phyloP scores from a whole-genome alignment of 2,888 invertebrate species.

The Hedya salicella region DNA sequence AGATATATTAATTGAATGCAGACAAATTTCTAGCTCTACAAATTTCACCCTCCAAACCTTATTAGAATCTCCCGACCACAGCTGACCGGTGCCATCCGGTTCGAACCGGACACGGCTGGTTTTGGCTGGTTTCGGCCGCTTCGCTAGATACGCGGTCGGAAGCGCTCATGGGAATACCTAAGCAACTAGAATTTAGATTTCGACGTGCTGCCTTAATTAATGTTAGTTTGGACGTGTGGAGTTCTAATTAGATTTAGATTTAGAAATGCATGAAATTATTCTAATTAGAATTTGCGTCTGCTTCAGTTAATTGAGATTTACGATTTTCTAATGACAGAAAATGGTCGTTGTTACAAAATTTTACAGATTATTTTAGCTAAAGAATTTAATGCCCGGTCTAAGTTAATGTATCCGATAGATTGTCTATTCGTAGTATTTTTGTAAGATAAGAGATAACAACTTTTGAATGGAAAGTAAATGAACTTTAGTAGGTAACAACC shows the following conservation, averaged over 20 bases:
- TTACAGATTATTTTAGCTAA: no score
- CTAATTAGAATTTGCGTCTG: conserved; percentile 14
- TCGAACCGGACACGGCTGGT: conserved; percentile 53
- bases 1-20: background rate
- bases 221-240: conserved; percentile 25
- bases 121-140: conserved; percentile 53
- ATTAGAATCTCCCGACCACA: conserved; percentile 25
- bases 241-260: conserved; percentile 38
- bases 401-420: no score
- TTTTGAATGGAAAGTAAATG: no score
- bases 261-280: conserved; percentile 36
- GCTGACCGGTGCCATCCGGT: conserved; percentile 36
- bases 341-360: no score
- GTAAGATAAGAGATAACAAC: no score
- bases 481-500: no score
- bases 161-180: conserved; percentile 47
- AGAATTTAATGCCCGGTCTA: no score
- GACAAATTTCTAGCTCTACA: background rate
- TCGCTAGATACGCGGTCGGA: conserved; percentile 57
- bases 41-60: conserved; percentile 2
- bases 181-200: conserved; percentile 41
- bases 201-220: conserved; percentile 42
- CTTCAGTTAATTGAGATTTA: background rate
- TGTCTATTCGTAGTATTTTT: no score
- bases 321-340: no score